Evolutionary conservation across 2,113 vertebrate genomes (phyloP), one percentile per base, ranked within the genome.

Genomic region (Brachyhypopomus gauderio): DNA sequence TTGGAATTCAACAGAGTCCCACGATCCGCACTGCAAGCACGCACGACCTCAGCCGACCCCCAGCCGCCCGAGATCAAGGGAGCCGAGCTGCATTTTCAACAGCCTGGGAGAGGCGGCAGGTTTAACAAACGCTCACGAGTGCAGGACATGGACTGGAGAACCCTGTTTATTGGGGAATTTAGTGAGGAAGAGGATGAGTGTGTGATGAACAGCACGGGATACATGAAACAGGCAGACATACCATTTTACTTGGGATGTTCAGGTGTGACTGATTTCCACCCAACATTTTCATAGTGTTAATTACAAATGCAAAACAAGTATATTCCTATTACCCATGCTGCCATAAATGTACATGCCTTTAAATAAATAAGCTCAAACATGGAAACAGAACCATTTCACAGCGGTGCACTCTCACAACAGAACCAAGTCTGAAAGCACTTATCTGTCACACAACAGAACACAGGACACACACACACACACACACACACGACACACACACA

Each of bases 51-150:
- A 14, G 64, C 66, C 19, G 38, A 79, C 85, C 79, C 48, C 59
- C 56, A 72, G 38, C 76, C 70, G 20, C 30, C 23, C 4, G 59
- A 66, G 36, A 78, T 41, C 59, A 66, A 38, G 58, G 25, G 79
- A 81, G 72, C 82, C 80, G 79, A 76, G 80, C 80, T 85, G 77
- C 84, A 83, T 76, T 85, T 85, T 79, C 71, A 85, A 71, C 66
- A 45, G 75, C 16, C 80, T 45, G 77, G 82, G 77, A 79, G 52
- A 41, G 55, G 71, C 66, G 79, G 60, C 55, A 22, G 75, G 63
- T 76, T 78, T 85, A 83, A 83, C 64, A 25, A 80, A 83, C 64
- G 62, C 80, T 72, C 60, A 14, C 30, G 5, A 30, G 20, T n/a
- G 66, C 11, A 20, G 20, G 22, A 41, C 36, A 9, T 70, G 58